Base-by-base conservation (phyloP, 1,140 invertebrate species). In the Micrasema longulum region DNA sequence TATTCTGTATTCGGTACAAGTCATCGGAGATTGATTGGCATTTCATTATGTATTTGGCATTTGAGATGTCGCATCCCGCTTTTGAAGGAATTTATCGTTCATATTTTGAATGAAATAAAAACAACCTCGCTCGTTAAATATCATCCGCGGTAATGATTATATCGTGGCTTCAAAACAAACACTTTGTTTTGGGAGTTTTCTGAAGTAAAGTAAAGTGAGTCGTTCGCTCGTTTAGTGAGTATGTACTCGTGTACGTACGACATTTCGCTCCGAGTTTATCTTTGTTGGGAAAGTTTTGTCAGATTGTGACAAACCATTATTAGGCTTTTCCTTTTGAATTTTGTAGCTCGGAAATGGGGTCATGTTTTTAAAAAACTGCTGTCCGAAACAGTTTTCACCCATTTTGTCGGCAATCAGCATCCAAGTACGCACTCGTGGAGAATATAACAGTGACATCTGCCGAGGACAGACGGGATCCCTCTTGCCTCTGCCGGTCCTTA, bases 21-120 rank as follows among this genome's bases (percentile, higher is more conserved):
- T 53, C 53, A 38, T 57, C 26, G 53, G 53, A 36, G 53, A 57
- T 57, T 14, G 53, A 57, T 57, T 57, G 53, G 26, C 53, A 18
- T 57, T 36, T 38, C 53, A 57, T 57, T 26, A 36, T 57, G 26
- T 38, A 11, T 57, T 36, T 57, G 53, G 26, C 53, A 38, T 57
- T 57, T 57, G 53, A 57, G 26, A 57, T 38, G 53, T 57, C 11
- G 53, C n/a, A 4, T 36, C 14, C 18, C 31, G 53, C 31, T 11
- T 57, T 38, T 57, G 35, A n/a, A 14, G 36, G 53, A 31, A 38
- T 57, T 57, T 57, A 38, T 57, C 12, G 12, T 36, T 57, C 14
- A 3, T 14, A 14, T 57, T 57, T 57, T 57, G 53, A 7, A 7
- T 31, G 7, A 31, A 16, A 45, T 2, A 45, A 5, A 45, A n/a